These are phyloP conservation scores for Trichogramma dendrolimi DNA, from an alignment of 2,888 invertebrate species.

Conservation along the genomic window DNA sequence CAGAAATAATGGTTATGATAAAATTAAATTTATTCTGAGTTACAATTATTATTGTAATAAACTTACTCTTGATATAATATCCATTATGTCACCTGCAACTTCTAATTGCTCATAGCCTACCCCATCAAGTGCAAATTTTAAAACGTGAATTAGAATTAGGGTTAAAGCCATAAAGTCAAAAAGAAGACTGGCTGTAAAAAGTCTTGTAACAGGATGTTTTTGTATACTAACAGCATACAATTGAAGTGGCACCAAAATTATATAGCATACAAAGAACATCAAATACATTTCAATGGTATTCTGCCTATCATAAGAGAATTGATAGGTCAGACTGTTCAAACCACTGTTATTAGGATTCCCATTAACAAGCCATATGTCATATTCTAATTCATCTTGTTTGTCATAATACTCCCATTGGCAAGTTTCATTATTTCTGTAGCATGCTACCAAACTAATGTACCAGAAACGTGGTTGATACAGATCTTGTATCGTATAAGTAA, in stretches of 20 bases:
- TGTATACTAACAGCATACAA: conserved; percentile 85
- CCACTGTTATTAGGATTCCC: conserved; percentile 87
- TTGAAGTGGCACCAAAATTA: conserved; percentile 82
- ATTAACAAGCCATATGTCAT: conserved; percentile 95
- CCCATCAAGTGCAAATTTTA: conserved; percentile 88
- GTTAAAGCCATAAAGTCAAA: conserved; percentile 82
- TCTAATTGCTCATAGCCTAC: conserved; percentile 77
- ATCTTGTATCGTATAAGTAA: conserved; percentile 90
- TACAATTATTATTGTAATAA: conserved; percentile 4
- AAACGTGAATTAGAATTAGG: conserved; percentile 81
- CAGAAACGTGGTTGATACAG: conserved; percentile 89
- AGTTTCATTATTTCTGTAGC: conserved; percentile 73
- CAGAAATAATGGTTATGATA: not conserved
- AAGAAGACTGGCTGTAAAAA: conserved; percentile 82
- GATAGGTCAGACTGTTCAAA: conserved; percentile 84
- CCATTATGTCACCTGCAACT: conserved; percentile 86
- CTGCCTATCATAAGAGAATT: conserved; percentile 94
- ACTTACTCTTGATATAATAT: conserved; percentile 81
- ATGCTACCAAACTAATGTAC: conserved; percentile 93
- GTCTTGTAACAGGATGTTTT: conserved; percentile 83
- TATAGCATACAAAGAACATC: conserved; percentile 80
- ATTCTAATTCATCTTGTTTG: conserved; percentile 61
- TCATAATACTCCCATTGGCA: conserved; percentile 82
- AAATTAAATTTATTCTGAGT: not conserved
- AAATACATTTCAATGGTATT: conserved; percentile 88